Base-by-base conservation (phyloP, 2,888 invertebrate genomes). In the Nomada flava region DNA sequence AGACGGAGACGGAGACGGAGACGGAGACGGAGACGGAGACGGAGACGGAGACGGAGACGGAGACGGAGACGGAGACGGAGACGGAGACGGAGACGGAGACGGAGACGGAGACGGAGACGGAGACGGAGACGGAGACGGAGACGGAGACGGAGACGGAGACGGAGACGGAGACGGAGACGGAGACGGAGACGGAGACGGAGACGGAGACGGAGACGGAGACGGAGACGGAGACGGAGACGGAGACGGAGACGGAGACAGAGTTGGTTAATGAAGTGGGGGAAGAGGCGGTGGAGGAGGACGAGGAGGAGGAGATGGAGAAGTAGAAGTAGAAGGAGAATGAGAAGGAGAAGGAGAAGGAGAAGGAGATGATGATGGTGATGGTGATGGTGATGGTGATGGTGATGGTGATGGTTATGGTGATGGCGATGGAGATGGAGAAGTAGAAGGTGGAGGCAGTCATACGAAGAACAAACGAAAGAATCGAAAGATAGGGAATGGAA, bases 391-490 rank as follows among this genome's bases (percentile, higher is more conserved):
- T 20, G 53, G 53, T 1, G 18, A 53, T 11, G 53, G 18, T 0
- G 47, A 65, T 42, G 67, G 26, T 53, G 55, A 47, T 50, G 50
- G 60, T 53, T 29, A 64, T 44, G 63, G 75, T 26, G 26, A 26
- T 26, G 26, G 26, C 2, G 26, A 26, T 2, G 26, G 29, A 59
- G 73, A 70, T 42, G 60, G 70, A 59, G 60, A 50, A 20, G 52
- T 53, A 26, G 23, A 74, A 20, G 47, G 20, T 10, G 10, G 47
- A 15, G 71, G 15, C 13, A 7, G 53, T 29, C 9, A 47, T 50
- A 23, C 29, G 63, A 55, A 73, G 52, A 70, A 74, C n/a, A 55
- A 62, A 65, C 50, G 64, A 60, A 71, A 80, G 68, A 44, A 59
- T 64, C 59, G 47, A 64, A 50, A 65, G 47, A 65, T 18, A 44